These are phyloP conservation scores for Tetrax tetrax DNA, from an alignment of 2,113 vertebrate species.

Conservation along the genomic window DNA sequence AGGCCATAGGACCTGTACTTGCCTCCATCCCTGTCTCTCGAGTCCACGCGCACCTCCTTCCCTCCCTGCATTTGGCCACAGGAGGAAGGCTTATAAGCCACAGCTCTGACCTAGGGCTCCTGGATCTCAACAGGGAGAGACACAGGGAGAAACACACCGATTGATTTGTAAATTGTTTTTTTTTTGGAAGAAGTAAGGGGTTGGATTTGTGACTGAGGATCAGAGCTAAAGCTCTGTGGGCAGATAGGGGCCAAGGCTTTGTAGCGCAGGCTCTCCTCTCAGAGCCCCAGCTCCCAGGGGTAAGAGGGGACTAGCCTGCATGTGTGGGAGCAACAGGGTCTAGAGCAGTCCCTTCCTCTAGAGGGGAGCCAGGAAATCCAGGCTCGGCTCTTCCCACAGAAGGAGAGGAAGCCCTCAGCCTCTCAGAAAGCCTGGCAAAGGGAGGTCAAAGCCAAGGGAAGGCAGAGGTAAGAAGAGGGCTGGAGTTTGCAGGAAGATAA, in stretches of 20 bases:
- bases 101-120: background rate
- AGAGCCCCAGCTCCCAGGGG: background rate
- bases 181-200: background rate
- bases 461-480: background rate
- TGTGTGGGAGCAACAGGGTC: background rate
- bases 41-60: background rate
- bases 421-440: background rate
- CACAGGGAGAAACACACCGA: fast-evolving
- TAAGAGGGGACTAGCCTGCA: background rate
- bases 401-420: background rate
- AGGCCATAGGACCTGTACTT: background rate
- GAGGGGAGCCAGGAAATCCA: background rate
- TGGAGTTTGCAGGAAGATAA: background rate
- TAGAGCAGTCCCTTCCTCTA: background rate
- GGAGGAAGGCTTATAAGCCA: background rate
- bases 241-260: background rate
- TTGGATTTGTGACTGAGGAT: background rate
- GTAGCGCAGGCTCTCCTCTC: background rate
- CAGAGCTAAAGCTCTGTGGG: background rate
- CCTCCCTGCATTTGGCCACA: background rate
- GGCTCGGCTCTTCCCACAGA: background rate
- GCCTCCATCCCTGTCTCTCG: background rate
- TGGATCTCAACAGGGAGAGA: background rate
- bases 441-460: background rate
- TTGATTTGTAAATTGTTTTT: background rate